A percentile compares a stretch with the other conserved stretches of the same genome.
Evolutionary conservation across 2,888 invertebrate genomes (phyloP).

Genomic region (Monochamus alternatus): DNA sequence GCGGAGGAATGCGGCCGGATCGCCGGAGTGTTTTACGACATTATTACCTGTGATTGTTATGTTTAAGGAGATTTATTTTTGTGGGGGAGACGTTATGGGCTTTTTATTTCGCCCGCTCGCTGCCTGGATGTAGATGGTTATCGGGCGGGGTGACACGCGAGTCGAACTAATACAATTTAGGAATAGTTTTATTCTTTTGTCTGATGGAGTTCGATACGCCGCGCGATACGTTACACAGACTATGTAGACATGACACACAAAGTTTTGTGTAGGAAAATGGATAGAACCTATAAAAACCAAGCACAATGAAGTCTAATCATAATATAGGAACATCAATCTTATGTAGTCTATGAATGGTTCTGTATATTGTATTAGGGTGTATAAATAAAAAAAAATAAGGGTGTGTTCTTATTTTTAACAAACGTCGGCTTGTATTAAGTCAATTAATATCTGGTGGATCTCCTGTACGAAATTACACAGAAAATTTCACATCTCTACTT

Average conservation of each 20-base stretch:
- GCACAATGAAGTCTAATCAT: no score
- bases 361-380: no score
- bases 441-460: no score
- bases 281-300: no score
- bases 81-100: slow-evolving; percentile 56
- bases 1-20: slow-evolving; percentile 60
- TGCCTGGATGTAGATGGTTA: slow-evolving; percentile 53
- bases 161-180: slow-evolving; percentile 36
- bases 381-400: no score
- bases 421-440: no score
- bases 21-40: slow-evolving; percentile 68
- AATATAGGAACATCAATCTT: no score
- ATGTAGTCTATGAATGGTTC: no score
- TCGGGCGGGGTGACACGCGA: slow-evolving; percentile 46
- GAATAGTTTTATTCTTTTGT: slow-evolving; percentile 32
- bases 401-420: no score
- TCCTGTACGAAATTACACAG: no score
- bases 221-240: background rate
- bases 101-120: slow-evolving; percentile 57
- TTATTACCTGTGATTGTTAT: slow-evolving; percentile 71
- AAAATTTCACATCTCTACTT: no score
- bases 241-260: background rate
- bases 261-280: background rate
- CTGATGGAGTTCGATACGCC: background rate
- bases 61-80: slow-evolving; percentile 66